Percentiles rank a stretch among this genome's conserved stretches.
These are phyloP conservation scores for Macroglossus sobrinus DNA, from an alignment of 2,113 vertebrate genomes.

Conservation along the genomic window DNA sequence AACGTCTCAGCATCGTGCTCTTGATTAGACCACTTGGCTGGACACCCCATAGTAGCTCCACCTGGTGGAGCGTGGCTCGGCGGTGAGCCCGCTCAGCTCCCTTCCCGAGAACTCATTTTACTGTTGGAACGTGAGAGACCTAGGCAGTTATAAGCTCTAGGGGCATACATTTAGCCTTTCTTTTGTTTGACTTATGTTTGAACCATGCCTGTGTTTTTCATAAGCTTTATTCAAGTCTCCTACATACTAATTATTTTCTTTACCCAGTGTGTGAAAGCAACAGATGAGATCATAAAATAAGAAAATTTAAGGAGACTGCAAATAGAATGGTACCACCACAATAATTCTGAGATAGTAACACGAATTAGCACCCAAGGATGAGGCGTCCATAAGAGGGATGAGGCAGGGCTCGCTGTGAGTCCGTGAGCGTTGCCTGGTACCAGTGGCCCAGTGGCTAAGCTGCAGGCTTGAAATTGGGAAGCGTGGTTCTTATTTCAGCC, in stretches of 20 bases:
- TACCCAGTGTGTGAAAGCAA: not conserved
- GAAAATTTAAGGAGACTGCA: not conserved
- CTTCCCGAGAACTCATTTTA: not conserved
- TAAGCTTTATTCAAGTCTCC: not conserved
- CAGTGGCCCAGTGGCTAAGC: not conserved
- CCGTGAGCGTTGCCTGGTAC: not conserved
- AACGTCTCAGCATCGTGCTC: rapidly evolving
- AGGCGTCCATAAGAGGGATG: not conserved
- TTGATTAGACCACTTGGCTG: not conserved
- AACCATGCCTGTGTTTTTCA: not conserved
- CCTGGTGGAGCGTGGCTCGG: not conserved
- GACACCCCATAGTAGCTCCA: not conserved
- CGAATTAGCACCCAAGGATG: not conserved
- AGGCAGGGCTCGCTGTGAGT: not conserved
- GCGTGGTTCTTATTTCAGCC: not conserved
- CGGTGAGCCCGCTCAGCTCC: not conserved
- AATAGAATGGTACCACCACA: not conserved
- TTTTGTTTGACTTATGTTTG: not conserved
- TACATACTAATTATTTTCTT: not conserved
- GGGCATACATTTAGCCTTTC: not conserved
- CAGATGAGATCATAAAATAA: not conserved
- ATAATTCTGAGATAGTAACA: not conserved
- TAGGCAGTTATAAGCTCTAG: too few species aligned
- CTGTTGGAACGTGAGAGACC: not conserved
- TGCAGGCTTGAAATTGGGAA: not conserved